phyloP scores from a whole-genome alignment of 2,888 invertebrate species.

The Eupithecia dodoneata region DNA sequence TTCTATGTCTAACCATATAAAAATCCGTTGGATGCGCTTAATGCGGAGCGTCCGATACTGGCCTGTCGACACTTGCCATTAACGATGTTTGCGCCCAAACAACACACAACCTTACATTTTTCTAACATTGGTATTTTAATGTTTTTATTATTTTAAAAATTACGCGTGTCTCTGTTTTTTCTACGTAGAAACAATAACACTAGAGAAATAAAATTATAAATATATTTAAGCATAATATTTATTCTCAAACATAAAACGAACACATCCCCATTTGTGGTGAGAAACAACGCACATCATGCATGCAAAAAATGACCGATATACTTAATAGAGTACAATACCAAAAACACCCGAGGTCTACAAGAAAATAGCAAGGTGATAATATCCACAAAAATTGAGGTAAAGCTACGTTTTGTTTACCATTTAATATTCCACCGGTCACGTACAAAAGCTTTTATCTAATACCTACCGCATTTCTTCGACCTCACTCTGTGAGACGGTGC shows the following conservation, averaged over 20 bases:
- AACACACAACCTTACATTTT: neutral
- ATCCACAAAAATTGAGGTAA: constrained; percentile 8
- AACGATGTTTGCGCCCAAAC: neutral
- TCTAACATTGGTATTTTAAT: neutral
- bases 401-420: constrained; percentile 52
- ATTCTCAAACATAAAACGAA: neutral
- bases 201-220: neutral
- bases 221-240: neutral
- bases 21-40: too few relatives aligned
- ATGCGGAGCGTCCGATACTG: too few relatives aligned
- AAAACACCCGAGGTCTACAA: neutral
- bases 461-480: constrained; percentile 66
- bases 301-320: neutral
- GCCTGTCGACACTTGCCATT: too few relatives aligned
- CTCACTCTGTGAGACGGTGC: constrained; percentile 60
- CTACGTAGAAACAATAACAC: neutral
- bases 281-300: neutral
- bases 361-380: neutral
- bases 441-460: constrained; percentile 68
- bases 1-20: too few relatives aligned
- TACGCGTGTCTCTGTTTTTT: neutral
- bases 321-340: too few relatives aligned
- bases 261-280: neutral
- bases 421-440: constrained; percentile 49
- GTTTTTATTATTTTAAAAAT: neutral